These are phyloP conservation scores for Cheilosia soror DNA, from an alignment of 2,888 invertebrate species.

Conservation along the genomic window DNA sequence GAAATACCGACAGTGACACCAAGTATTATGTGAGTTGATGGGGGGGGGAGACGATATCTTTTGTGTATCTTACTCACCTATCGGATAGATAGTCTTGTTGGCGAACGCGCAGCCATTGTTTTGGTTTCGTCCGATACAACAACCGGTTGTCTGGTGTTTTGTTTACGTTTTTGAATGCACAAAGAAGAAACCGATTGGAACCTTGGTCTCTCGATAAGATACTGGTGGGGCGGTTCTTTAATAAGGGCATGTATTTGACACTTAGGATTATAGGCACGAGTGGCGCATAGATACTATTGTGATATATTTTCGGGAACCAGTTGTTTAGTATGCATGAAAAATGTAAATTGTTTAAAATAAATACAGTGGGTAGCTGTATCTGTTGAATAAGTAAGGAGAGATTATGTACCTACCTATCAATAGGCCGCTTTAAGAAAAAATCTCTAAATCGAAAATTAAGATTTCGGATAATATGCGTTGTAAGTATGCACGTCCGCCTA, in stretches of 20 bases:
- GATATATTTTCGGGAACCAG: too few species aligned
- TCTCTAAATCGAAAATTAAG: too few species aligned
- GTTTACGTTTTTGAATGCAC: conserved; percentile 60
- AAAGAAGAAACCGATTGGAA: conserved; percentile 19
- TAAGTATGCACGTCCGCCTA: too few species aligned
- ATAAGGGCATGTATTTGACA: background rate
- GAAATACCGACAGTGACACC: background rate
- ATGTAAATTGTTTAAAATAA: too few species aligned
- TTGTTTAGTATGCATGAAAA: too few species aligned
- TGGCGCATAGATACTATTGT: too few species aligned
- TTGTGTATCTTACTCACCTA: conserved; percentile 17
- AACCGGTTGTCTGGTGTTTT: conserved; percentile 58
- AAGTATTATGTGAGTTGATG: background rate
- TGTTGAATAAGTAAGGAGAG: too few species aligned
- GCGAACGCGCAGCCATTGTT: conserved; percentile 26
- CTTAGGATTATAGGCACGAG: background rate
- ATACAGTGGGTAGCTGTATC: too few species aligned
- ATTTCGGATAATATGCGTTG: too few species aligned
- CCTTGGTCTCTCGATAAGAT: background rate
- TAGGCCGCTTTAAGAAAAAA: too few species aligned
- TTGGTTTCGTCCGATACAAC: conserved; percentile 21
- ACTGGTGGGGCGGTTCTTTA: background rate
- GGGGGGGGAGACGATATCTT: conserved; percentile 6
- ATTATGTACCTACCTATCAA: too few species aligned
- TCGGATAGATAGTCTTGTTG: background rate